Conservation (phyloP, 2,797 vertebrate genomes). For the Dallia pectoralis region DNA sequence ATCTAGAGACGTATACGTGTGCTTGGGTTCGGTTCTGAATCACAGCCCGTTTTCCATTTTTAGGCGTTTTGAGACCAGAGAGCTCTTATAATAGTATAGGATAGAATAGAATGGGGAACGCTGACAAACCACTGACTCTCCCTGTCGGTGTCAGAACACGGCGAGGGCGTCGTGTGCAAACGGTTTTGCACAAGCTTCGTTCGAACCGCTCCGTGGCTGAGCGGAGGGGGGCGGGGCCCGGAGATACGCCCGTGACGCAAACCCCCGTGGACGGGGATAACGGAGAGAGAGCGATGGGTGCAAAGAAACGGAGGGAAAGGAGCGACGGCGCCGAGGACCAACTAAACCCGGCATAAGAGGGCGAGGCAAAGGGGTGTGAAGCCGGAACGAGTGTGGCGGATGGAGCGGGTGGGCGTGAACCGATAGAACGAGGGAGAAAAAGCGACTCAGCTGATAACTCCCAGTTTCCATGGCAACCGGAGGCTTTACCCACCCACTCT, state of each 20-base stretch:
- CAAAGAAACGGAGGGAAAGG: neutral
- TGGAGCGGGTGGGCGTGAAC: constrained; percentile 25
- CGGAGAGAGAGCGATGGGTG: neutral
- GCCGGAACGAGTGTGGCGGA: neutral
- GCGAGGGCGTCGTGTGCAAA: neutral
- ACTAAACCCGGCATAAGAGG: neutral
- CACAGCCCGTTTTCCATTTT: too few relatives aligned
- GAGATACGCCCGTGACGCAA: neutral
- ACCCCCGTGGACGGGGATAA: neutral
- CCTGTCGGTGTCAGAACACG: neutral
- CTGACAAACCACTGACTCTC: neutral
- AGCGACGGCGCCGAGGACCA: neutral
- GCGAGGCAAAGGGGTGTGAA: neutral
- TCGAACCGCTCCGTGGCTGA: neutral
- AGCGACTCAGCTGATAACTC: constrained; percentile 75
- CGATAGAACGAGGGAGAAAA: constrained; percentile 36
- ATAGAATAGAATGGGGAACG: neutral
- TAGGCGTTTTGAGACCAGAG: too few relatives aligned
- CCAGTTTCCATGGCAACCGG: constrained; percentile 79
- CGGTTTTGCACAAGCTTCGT: neutral
- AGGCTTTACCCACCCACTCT: constrained; percentile 75
- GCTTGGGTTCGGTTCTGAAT: too few relatives aligned
- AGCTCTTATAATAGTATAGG: too few relatives aligned
- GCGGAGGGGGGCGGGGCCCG: neutral
- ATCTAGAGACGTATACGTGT: too few relatives aligned